Evolutionary conservation across 2,888 invertebrate genomes (phyloP).

Genomic region (Perdita meconis): DNA sequence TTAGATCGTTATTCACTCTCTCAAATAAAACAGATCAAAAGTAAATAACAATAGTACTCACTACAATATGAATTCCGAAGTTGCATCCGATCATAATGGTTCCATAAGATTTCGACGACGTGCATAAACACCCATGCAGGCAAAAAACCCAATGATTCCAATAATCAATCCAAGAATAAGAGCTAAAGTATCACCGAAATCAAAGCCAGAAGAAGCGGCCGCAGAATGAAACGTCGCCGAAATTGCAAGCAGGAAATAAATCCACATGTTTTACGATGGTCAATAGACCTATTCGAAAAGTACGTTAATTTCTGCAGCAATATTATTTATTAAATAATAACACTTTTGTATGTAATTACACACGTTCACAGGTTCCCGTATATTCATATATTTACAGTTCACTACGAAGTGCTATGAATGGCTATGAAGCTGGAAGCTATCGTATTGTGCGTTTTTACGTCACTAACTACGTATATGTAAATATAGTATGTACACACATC

Average conservation of each 20-base stretch:
- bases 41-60: slow-evolving; percentile 25
- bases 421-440: not conserved
- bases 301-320: not conserved
- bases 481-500: too few relatives aligned
- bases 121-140: slow-evolving; percentile 89
- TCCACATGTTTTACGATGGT: slow-evolving; percentile 63
- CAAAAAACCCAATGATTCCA: slow-evolving; percentile 87
- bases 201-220: slow-evolving; percentile 86
- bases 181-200: slow-evolving; percentile 89
- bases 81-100: slow-evolving; percentile 17
- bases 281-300: not conserved
- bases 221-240: slow-evolving; percentile 64
- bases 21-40: not conserved
- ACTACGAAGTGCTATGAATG: too few relatives aligned
- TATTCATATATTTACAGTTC: slow-evolving; percentile 1
- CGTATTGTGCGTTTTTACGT: slow-evolving; percentile 7
- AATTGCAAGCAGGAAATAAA: slow-evolving; percentile 62
- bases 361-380: too few relatives aligned
- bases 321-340: not conserved
- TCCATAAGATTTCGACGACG: slow-evolving; percentile 85
- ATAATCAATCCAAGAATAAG: slow-evolving; percentile 87
- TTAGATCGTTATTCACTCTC: slow-evolving; percentile 1
- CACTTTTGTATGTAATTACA: not conserved
- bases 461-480: not conserved
- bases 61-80: slow-evolving; percentile 20